Evolutionary conservation across 2,797 vertebrate genomes (phyloP), one percentile per base, ranked within the genome.

Genomic region (Pitangus sulphuratus): DNA sequence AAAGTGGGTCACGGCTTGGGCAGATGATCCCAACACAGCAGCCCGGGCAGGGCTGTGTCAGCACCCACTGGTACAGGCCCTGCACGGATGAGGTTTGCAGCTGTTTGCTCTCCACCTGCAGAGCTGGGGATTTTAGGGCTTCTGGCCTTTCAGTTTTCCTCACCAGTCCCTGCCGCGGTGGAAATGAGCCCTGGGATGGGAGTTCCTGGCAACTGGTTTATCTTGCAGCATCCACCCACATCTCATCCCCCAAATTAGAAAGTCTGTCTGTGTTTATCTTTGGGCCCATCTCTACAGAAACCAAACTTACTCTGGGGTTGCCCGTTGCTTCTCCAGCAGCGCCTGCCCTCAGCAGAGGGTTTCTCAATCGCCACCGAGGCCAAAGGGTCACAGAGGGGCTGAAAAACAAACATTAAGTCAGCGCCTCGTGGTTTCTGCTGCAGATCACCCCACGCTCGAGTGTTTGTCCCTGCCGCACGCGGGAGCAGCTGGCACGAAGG

Each of bases 381-480:
- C 1, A 4, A 65, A 72, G 50, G 50, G 30, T 13, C 30, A 12
- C 2, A 1, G 31, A 40, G 30, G 33, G 40, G 15, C 9, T 15
- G 54, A 12, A 64, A 81, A 71, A 24, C 86, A 74, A 80, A 42
- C 39, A 11, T 4, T 18, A 24, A 9, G 50, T 21, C 51, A 54
- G 64, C 2, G 0, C 6, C 71, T 13, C 2, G 15, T 31, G 57
- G 30, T 12, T 57, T 18, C 33, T 30, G 45, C 86, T 8, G 66
- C 57, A 33, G 40, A n/a, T 45, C 12, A 1, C 15, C 37, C 74
- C 17, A 0, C 0, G 65, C 39, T 24, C 39, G 11, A 12, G 51
- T 1, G 44, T 24, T 62, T 35, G 57, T 26, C 62, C 9, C 0
- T 1, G 2, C 40, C 0, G 1, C 31, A 3, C 3, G 8, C 18